A percentile compares a stretch with the other conserved stretches of the same genome.
Evolutionary conservation across 2,797 vertebrate species (phyloP).

Genomic region (Falco berigora): DNA sequence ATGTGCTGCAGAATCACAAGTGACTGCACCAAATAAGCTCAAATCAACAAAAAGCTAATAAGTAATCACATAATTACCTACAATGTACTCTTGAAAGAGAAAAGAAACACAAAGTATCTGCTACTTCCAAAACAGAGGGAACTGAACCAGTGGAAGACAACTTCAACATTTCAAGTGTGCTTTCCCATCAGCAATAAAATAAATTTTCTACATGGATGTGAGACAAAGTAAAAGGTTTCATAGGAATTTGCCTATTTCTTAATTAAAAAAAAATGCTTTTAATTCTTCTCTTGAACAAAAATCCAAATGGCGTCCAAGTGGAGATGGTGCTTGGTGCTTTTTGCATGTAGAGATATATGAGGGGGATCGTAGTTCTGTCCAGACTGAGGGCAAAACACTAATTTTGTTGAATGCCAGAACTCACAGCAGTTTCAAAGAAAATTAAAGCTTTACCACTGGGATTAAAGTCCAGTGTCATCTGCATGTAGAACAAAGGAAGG

Average conservation of each 20-base stretch:
- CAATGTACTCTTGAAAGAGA: background rate
- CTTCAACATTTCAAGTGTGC: background rate
- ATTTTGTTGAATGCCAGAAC: background rate
- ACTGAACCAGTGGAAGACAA: background rate
- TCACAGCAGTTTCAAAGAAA: background rate
- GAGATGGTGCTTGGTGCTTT: background rate
- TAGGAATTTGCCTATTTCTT: background rate
- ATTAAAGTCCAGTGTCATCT: background rate
- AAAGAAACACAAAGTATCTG: background rate
- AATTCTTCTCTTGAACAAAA: background rate
- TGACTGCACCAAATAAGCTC: conserved; percentile 4
- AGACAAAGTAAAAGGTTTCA: background rate
- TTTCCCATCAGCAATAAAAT: background rate
- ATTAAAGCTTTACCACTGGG: background rate
- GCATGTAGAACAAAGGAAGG: background rate
- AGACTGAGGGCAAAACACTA: background rate
- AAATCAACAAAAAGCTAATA: conserved; percentile 44
- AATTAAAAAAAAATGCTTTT: background rate
- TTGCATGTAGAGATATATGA: background rate
- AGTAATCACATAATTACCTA: conserved; percentile 9
- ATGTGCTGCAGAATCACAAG: background rate
- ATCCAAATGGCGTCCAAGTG: background rate
- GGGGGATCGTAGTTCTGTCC: background rate
- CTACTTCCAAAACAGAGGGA: background rate
- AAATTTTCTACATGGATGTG: background rate